Base-by-base conservation (phyloP, 2,888 invertebrate species). In the Agonum fuliginosum region DNA sequence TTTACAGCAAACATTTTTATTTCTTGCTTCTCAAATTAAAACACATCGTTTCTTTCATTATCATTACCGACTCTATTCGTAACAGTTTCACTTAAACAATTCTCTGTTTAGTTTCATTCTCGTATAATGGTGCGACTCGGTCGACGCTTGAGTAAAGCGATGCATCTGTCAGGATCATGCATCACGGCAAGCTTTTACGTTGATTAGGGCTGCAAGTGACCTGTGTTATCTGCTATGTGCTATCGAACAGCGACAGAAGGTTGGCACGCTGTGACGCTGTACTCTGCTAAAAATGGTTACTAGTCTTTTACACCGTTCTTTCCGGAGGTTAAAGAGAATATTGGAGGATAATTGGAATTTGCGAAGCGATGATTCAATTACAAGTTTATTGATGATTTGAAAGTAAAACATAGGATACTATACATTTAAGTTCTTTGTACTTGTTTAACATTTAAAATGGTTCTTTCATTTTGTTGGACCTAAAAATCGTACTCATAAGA, bases 111-210 rank as follows among this genome's bases (percentile, higher is more conserved):
- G 58, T 12, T 30, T 62, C 6, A 30, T 19, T 24, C 22, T 12
- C 10, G 54, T 1, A n/a, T 17, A 17, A 62, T 62, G 14, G 30
- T 30, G 58, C 14, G 58, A 3, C 58, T 62, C 58, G 12, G 54
- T 22, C 54, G 54, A 22, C 54, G 24, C 54, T n/a, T 12, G 58
- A 10, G 17, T 12, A 17, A 12, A 54, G 14, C 58, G 41, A 67
- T 41, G 67, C 67, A 67, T 67, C 41, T 37, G 20, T 12, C 41
- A 19, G 19, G 41, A 67, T 41, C 67, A 67, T 67, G 67, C 67
- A 41, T 67, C 67, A 67, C 67, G 67, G 20, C 22, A 20, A 67
- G 67, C 67, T 67, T 67, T 67, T 67, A 67, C 67, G 37, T 67
- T 67, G 67, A 67, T 67, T 67, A 37, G 22, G 12, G 67, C 41